Evolutionary conservation across 2,888 invertebrate genomes (phyloP).

Genomic region (Colletes collaris): DNA sequence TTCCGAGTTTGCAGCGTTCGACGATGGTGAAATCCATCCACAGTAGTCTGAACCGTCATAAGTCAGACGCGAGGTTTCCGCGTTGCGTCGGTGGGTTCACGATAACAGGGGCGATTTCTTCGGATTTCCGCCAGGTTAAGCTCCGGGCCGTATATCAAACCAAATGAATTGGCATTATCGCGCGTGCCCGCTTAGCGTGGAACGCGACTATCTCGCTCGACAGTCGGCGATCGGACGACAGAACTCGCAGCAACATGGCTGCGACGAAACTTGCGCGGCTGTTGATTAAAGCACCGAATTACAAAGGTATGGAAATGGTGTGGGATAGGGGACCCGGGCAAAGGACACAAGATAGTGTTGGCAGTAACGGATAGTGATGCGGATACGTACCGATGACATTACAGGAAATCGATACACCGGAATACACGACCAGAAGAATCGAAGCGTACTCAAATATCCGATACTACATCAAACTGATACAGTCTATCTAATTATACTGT

Average conservation of each 20-base stretch:
- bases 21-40: background rate
- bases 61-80: constrained; percentile 24
- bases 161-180: constrained; percentile 39
- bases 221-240: constrained; percentile 37
- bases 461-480: no score
- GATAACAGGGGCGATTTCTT: constrained; percentile 45
- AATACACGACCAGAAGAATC: no score
- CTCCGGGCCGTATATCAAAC: constrained; percentile 30
- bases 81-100: background rate
- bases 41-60: constrained; percentile 42
- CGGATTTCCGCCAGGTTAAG: constrained; percentile 39
- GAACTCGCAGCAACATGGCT: background rate
- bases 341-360: no score
- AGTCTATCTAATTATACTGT: no score
- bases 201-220: constrained; percentile 13
- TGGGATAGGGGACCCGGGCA: no score
- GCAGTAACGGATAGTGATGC: no score
- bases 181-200: constrained; percentile 7
- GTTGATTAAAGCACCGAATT: background rate
- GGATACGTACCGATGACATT: no score
- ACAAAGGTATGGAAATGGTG: background rate
- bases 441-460: no score
- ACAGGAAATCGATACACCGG: no score
- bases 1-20: no score
- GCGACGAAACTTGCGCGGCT: background rate